phyloP scores from a whole-genome alignment of 2,888 invertebrate species.

The Drosophila subquinaria region DNA sequence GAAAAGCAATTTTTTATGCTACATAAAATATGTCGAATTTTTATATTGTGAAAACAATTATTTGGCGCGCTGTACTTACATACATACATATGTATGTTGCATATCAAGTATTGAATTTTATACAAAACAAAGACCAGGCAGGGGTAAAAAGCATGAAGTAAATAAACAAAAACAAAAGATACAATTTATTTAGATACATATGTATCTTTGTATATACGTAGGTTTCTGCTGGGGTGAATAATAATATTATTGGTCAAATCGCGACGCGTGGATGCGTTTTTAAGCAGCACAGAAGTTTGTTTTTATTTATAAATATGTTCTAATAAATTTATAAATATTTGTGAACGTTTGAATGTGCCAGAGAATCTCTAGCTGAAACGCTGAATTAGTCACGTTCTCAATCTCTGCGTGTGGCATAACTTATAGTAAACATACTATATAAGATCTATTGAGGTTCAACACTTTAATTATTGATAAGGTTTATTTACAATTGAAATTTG shows the following conservation, averaged over 20 bases:
- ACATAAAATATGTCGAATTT: not conserved
- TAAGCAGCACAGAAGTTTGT: constrained; percentile 20
- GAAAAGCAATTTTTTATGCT: not conserved
- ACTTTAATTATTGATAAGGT: constrained; percentile 34
- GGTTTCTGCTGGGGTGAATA: constrained; percentile 36
- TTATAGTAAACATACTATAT: constrained; percentile 1
- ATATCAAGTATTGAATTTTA: constrained; percentile 26
- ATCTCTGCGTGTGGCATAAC: constrained; percentile 38
- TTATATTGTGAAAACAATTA: not conserved
- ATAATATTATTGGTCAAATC: constrained; percentile 49
- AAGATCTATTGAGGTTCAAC: constrained; percentile 21
- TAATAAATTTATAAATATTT: constrained; percentile 18
- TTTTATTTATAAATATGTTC: constrained; percentile 46
- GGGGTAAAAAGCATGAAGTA: constrained; percentile 22
- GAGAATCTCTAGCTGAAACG: constrained; percentile 26
- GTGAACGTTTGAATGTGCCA: constrained; percentile 10
- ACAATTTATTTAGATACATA: constrained; percentile 32
- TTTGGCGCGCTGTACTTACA: not conserved
- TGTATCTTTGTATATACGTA: not conserved
- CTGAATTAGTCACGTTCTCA: constrained; percentile 61
- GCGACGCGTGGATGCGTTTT: constrained; percentile 42
- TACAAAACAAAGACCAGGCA: constrained; percentile 21
- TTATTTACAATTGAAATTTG: constrained; percentile 45
- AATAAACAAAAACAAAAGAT: constrained; percentile 39
- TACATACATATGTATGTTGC: constrained; percentile 13